Base-by-base conservation (phyloP, 2,797 vertebrate species). In the Zalophus californianus region DNA sequence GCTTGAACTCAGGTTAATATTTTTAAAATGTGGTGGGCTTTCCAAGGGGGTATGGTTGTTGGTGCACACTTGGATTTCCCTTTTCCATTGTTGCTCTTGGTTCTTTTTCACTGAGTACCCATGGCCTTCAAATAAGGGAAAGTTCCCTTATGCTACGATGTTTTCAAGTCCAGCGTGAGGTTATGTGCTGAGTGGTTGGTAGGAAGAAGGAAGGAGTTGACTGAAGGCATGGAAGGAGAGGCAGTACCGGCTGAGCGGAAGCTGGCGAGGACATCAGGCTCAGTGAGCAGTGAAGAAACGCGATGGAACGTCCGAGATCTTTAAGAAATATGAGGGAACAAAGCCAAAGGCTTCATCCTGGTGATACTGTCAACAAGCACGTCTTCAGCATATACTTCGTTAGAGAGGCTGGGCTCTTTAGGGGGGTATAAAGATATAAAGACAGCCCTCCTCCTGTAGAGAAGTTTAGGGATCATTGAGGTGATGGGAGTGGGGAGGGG, bases 241-340 rank as follows among this genome's bases (percentile, higher is more conserved):
- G 41, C 7, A 35, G 21, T 4, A 7, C 5, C 2, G 35, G 60
- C 52, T 41, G 44, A 4, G 27, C 32, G 62, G 41, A 4, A 32
- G 54, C 32, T 68, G 72, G 56, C 3, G 83, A 54, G 73, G 73
- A 48, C 11, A 18, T 52, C 29, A 12, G 35, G 44, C 44, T 50
- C 66, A 3, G 27, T 54, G 80, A n/a, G 50, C 5, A 35, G 54
- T 35, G 66, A 54, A 20, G 84, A 54, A 11, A 9, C 2, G 4
- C 2, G 20, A 0, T 7, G 5, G 21, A n/a, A n/a, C 10, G 3
- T 27, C 32, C 0, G 44, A 0, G 0, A 25, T n/a, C 38, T 16
- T 20, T 77, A 15, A 78, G 62, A 56, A 29, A 25, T 21, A 11
- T 1, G 64, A 52, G 48, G 10, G 50, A 13, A 54, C 62, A 54